Evolutionary conservation across 2,113 vertebrate species (phyloP), one percentile per base, ranked within the genome.

Genomic region (Hydrolagus affinis): DNA sequence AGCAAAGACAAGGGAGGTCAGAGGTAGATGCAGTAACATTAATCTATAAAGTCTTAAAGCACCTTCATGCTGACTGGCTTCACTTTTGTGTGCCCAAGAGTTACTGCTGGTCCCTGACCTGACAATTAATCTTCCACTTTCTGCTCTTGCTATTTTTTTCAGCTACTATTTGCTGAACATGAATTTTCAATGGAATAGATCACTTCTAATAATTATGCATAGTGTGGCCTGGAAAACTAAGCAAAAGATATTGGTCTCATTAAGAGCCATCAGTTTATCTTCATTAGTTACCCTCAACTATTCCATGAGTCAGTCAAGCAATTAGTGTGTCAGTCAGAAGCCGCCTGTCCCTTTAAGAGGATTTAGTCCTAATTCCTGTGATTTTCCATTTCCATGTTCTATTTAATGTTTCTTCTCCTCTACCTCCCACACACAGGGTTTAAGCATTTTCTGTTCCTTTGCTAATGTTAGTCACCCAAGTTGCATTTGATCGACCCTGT

Each of bases 1-100:
- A 83, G 62, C 78, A 83, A 83, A 83, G 78, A 66, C 78, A 83
- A 83, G 62, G 78, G 62, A 83, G 62, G 78, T 68, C 78, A 83
- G 78, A 83, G 62, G 78, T 83, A 83, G 60, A 23, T 19, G 25
- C 15, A 68, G 62, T 83, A 21, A 83, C 25, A 83, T 83, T 83
- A 83, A 83, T 66, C 78, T 68, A 68, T 21, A 32, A 17, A 66
- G 78, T 83, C 78, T 83, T 83, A 83, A 83, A 68, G 60, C 78
- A 83, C 78, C 78, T 83, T 83, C 78, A 83, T 68, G 25, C 60
- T 83, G 78, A 66, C 78, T 68, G 78, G 66, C 60, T 66, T 64
- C 64, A 60, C 77, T 64, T 83, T 64, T 9, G 78, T 83, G 78
- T 66, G 15, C 78, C 25, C 25, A 66, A 83, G 78, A 83, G 60